A percentile compares a stretch with the other conserved stretches of the same genome.
phyloP scores from a whole-genome alignment of 2,888 invertebrate genomes.

The Trypoxylon attenuatum region DNA sequence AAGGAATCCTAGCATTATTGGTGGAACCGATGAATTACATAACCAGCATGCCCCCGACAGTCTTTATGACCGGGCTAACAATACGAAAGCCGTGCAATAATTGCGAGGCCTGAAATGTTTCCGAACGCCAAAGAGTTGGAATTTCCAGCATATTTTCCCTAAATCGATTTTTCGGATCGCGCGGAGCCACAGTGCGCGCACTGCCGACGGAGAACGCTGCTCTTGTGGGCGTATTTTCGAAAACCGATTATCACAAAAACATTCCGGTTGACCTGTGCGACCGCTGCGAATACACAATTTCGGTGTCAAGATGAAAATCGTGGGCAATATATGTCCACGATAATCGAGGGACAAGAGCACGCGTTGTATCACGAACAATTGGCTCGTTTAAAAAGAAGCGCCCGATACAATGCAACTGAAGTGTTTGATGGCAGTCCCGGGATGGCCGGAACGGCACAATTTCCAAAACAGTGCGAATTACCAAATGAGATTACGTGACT shows the following conservation, averaged over 20 bases:
- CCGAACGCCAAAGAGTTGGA: too few species aligned
- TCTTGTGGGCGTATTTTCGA: neutral
- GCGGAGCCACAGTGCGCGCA: too few species aligned
- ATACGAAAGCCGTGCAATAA: too few species aligned
- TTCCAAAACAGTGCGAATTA: slow-evolving; percentile 1
- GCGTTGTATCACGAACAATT: neutral
- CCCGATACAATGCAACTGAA: neutral
- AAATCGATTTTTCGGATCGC: too few species aligned
- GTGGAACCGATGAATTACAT: neutral
- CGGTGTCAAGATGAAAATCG: neutral
- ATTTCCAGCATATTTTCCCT: too few species aligned
- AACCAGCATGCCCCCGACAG: too few species aligned
- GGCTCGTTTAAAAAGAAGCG: neutral
- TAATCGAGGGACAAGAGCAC: neutral
- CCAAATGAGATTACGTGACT: neutral
- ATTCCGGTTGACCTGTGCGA: neutral
- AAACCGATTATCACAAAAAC: neutral
- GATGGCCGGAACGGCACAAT: neutral
- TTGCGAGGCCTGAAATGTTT: too few species aligned
- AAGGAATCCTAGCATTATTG: neutral
- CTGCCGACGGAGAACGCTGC: neutral
- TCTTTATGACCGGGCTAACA: too few species aligned
- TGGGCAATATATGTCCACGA: neutral
- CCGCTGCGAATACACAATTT: neutral
- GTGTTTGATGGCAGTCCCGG: neutral